A percentile compares a stretch with the other conserved stretches of the same genome.
phyloP scores from a whole-genome alignment of 2,113 vertebrate genomes.

The Anser brachyrhynchus region DNA sequence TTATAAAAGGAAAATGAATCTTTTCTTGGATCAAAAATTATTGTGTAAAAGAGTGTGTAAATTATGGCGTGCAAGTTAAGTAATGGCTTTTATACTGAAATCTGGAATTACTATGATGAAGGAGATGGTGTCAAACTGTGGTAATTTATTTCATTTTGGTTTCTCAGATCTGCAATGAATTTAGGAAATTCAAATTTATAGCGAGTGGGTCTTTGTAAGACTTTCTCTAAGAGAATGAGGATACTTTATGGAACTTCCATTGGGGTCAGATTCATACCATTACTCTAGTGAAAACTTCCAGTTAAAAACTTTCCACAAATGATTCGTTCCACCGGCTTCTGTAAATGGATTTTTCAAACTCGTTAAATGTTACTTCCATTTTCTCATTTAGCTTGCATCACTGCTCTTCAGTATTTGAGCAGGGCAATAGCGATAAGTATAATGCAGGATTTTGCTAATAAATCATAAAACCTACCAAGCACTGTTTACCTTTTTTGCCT shows the following conservation, averaged over 20 bases:
- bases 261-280: constrained; percentile 51
- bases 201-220: constrained; percentile 40
- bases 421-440: constrained; percentile 25
- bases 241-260: constrained; percentile 49
- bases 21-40: constrained; percentile 63
- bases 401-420: constrained; percentile 14
- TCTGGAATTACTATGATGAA: constrained; percentile 60
- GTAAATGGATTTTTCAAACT: constrained; percentile 58
- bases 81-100: constrained; percentile 71
- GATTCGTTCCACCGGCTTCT: constrained; percentile 56
- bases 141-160: constrained; percentile 71
- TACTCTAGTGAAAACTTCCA: constrained; percentile 52
- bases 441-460: constrained; percentile 48
- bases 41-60: constrained; percentile 70
- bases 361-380: constrained; percentile 38
- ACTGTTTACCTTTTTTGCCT: background rate
- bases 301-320: constrained; percentile 41
- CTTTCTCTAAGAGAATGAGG: constrained; percentile 48
- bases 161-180: constrained; percentile 66
- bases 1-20: constrained; percentile 68
- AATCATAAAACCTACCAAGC: constrained; percentile 28
- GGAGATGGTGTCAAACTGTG: constrained; percentile 52
- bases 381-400: constrained; percentile 44
- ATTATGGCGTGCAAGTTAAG: constrained; percentile 61
- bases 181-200: constrained; percentile 67